Conservation (phyloP, 2,888 invertebrate species). For the Mellilla xanthometata region DNA sequence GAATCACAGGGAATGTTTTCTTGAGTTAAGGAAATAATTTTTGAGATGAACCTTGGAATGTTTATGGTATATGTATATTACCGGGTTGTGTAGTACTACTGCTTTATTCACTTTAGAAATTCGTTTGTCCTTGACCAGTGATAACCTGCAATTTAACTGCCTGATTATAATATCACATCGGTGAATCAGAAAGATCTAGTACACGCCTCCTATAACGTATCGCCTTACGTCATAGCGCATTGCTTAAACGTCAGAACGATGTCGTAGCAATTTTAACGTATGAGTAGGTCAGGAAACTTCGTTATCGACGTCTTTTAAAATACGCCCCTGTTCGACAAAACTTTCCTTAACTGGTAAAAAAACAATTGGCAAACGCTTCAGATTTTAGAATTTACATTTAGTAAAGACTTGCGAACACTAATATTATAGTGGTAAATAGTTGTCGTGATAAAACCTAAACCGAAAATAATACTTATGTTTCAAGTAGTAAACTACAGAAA, state of each 20-base stretch:
- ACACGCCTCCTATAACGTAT: constrained; percentile 27
- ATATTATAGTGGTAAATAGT: no score
- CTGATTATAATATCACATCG: background rate
- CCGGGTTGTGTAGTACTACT: no score
- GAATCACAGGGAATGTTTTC: constrained; percentile 1
- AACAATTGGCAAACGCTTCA: no score
- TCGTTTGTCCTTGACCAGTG: background rate
- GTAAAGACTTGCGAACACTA: no score
- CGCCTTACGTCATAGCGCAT: constrained; percentile 44
- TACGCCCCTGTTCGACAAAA: constrained; percentile 5
- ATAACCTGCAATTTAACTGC: no score
- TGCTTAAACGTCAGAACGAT: constrained; percentile 51
- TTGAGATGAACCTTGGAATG: background rate
- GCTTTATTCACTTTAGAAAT: no score
- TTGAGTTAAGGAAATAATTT: background rate
- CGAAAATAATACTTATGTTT: no score
- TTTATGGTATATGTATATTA: no score
- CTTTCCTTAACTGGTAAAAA: no score
- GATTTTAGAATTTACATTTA: no score
- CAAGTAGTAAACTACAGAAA: no score
- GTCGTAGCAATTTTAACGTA: constrained; percentile 44
- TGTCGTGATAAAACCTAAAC: no score
- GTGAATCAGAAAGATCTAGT: constrained; percentile 3
- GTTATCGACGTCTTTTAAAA: constrained; percentile 27
- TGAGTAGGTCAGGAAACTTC: constrained; percentile 48